Evolutionary conservation across 2,113 vertebrate genomes (phyloP), one percentile per base, ranked within the genome.

Genomic region (Probosciger aterrimus): DNA sequence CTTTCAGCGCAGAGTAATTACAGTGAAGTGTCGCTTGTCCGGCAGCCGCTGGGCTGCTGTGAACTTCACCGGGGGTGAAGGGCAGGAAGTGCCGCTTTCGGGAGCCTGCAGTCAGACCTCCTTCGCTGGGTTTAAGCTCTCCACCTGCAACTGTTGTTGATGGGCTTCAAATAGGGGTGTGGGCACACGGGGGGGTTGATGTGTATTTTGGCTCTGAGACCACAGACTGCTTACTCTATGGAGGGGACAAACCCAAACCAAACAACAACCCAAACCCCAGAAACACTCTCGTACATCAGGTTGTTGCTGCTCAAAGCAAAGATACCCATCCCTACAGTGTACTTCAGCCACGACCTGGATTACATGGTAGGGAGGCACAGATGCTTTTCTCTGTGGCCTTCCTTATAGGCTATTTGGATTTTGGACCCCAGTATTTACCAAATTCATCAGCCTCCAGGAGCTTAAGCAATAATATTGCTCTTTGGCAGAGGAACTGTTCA

Each of bases 181-280:
- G 30, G 47, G 28, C 37, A 37, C 19, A 7, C 3, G 3, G 11
- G 14, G 18, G 10, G 14, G 53, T 73, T 9, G 15, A 9, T 52
- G 25, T 19, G 19, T 33, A 10, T 41, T 69, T 30, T 18, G 17
- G 24, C 15, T 65, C 28, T 2, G 5, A 43, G 30, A 20, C 46
- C 10, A 2, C 9, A 27, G 55, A 11, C 16, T 27, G 4, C 4
- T 3, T 39, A 1, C 18, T 62, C 23, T 62, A 0, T 17, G 31
- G n/a, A 28, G 25, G 18, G 6, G 0, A 20, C 3, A 24, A 11
- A 4, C 20, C 22, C 57, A 35, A 59, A 59, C 33, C 33, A 35
- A 24, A 15, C 33, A 23, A 59, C 55, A 59, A 59, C 20, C 9
- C 33, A 59, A 35, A 59, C 14, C n/a, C 57, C 57, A 7, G 15